Base-by-base conservation (phyloP, 37 sponge, comb jelly and placozoan species). In the Ianthella basta region DNA sequence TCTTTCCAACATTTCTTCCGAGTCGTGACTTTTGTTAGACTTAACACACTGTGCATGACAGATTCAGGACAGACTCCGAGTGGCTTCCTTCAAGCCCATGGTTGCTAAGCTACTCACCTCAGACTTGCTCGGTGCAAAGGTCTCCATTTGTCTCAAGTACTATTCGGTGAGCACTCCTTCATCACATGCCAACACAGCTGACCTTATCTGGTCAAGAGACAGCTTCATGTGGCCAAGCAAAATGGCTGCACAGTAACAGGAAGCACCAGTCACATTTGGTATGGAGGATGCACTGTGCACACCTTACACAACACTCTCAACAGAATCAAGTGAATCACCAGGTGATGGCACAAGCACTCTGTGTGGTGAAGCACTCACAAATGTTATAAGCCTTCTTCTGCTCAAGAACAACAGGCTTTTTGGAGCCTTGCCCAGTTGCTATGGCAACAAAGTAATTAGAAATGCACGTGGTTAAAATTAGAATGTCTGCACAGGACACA, bases 361-460 rank as follows among this genome's bases (percentile, higher is more conserved):
- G n/a, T n/a, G n/a, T n/a, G n/a, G n/a, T n/a, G n/a, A n/a, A 21
- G 4, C 23, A 68, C 89, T 86, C 59, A 95, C 95, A 89, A 41
- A 95, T 89, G 56, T 95, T 95, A 88, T 95, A 91, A 24, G 90
- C 80, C 60, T 95, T 95, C 50, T 74, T 91, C 27, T 83, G 61
- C 27, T 91, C 90, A 70, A 95, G 68, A 24, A 95, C 79, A 35
- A 38, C 44, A 32, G 84, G 84, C 36, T 86, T 83, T 69, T 82
- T 84, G 40, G 78, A 24, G 21, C 78, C 53, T 75, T 75, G 78
- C 40, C 53, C 3, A 39, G 20, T 41, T 40, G 78, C 54, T 75
- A 50, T 8, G 21, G 36, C 37, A 33, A 33, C 21, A 44, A n/a
- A 44, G 8, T 8, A 44, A 44, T 44, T 8, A 44, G 6, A 44